Conservation (phyloP, 2,797 vertebrate genomes). For the Morelia viridis region DNA sequence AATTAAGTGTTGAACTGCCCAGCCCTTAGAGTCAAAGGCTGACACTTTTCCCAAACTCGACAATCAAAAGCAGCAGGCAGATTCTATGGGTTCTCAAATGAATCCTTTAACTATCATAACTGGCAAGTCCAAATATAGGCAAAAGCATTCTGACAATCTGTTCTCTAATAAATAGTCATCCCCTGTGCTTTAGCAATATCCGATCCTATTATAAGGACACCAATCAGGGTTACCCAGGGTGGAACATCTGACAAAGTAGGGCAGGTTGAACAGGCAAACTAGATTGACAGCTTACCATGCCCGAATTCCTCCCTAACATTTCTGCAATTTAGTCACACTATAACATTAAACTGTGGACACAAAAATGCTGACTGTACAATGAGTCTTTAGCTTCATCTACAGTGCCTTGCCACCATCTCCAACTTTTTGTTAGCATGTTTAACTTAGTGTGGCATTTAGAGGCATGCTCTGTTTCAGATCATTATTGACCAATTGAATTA, state of each 20-base stretch:
- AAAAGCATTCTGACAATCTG: not conserved
- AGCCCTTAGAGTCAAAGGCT: not conserved
- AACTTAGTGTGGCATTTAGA: not conserved
- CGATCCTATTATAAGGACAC: not conserved
- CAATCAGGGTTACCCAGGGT: not conserved
- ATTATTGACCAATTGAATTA: not conserved
- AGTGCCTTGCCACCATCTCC: not conserved
- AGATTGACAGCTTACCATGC: not conserved
- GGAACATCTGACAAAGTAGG: not conserved
- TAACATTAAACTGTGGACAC: not conserved
- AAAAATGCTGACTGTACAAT: not conserved
- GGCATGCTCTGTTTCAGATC: not conserved
- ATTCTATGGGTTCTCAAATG: not conserved
- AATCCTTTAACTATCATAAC: not conserved
- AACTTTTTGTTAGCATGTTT: not conserved
- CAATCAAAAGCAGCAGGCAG: not conserved
- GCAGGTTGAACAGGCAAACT: not conserved
- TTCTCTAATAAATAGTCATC: not conserved
- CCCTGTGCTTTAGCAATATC: not conserved
- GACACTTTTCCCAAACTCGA: not conserved
- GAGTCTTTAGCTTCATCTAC: not conserved
- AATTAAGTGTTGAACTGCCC: not conserved
- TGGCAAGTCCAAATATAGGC: not conserved
- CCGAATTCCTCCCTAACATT: not conserved
- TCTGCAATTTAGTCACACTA: not conserved